These are phyloP conservation scores for Channallabes apus DNA, from an alignment of 2,797 vertebrate genomes.

Conservation along the genomic window DNA sequence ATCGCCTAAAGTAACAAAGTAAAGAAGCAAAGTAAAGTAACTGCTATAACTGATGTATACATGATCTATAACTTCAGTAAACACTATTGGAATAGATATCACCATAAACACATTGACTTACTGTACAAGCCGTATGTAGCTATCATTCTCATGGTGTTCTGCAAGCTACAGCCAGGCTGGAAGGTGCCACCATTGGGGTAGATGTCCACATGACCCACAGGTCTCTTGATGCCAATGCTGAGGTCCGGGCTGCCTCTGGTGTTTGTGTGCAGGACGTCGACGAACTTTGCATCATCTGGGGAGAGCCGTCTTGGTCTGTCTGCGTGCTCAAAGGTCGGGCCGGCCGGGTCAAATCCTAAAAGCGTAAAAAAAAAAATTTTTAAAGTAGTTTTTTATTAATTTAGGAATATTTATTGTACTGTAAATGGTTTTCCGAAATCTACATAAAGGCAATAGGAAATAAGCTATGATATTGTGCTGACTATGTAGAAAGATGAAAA, in stretches of 20 bases:
- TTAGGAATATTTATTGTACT: not conserved
- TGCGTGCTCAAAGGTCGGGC: conserved; percentile 83
- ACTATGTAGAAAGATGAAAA: not conserved
- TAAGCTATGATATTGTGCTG: too few species aligned
- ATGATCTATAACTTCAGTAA: not conserved
- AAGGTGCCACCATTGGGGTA: conserved; percentile 87
- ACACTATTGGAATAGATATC: not conserved
- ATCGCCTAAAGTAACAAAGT: not conserved
- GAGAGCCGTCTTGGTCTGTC: conserved; percentile 77
- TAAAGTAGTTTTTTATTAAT: too few species aligned
- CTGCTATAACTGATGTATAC: not conserved
- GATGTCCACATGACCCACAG: conserved; percentile 86
- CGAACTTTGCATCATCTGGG: conserved; percentile 81
- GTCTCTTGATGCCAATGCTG: conserved; percentile 87
- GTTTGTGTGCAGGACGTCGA: conserved; percentile 85
- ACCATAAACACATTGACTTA: conserved; percentile 54
- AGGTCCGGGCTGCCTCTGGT: conserved; percentile 81
- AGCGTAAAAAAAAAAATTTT: not conserved
- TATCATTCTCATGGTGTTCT: conserved; percentile 77
- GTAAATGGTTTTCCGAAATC: not conserved
- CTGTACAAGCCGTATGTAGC: conserved; percentile 78
- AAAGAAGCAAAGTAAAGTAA: not conserved
- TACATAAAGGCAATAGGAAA: not conserved
- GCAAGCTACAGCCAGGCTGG: conserved; percentile 83
- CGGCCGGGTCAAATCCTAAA: conserved; percentile 83